A percentile compares a stretch with the other conserved stretches of the same genome.
Evolutionary conservation across 2,113 vertebrate genomes (phyloP).

Genomic region (Dolichallabes microphthalmus): DNA sequence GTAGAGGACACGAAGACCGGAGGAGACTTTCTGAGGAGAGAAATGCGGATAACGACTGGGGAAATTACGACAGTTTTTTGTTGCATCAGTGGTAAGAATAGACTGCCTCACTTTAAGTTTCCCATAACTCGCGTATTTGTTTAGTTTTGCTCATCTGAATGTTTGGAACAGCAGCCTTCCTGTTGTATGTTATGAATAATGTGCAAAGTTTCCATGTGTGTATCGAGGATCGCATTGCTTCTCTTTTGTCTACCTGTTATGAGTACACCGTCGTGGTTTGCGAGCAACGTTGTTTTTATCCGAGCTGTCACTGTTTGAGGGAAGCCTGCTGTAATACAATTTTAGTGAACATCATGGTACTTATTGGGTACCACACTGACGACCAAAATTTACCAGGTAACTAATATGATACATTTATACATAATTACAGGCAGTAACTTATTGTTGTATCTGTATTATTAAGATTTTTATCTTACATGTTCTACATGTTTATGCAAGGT

Average conservation of each 20-base stretch:
- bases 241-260: not conserved
- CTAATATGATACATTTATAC: no score
- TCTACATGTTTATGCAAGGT: no score
- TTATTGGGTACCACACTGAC: no score
- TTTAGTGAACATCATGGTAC: no score
- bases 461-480: no score
- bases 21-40: slow-evolving; percentile 2
- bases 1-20: slow-evolving; percentile 23
- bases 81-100: slow-evolving; percentile 41
- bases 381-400: no score
- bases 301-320: not conserved
- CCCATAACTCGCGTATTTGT: not conserved
- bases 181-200: slow-evolving; percentile 24
- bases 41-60: slow-evolving; percentile 22
- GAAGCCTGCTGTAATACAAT: not conserved
- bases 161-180: slow-evolving; percentile 6
- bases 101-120: not conserved
- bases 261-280: not conserved
- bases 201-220: slow-evolving; percentile 17
- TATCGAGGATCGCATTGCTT: not conserved
- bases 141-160: not conserved
- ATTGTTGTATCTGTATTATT: no score
- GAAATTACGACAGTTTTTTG: slow-evolving; percentile 32
- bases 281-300: not conserved
- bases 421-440: no score